phyloP scores from a whole-genome alignment of 2,888 invertebrate species.

The Coremacera marginata region DNA sequence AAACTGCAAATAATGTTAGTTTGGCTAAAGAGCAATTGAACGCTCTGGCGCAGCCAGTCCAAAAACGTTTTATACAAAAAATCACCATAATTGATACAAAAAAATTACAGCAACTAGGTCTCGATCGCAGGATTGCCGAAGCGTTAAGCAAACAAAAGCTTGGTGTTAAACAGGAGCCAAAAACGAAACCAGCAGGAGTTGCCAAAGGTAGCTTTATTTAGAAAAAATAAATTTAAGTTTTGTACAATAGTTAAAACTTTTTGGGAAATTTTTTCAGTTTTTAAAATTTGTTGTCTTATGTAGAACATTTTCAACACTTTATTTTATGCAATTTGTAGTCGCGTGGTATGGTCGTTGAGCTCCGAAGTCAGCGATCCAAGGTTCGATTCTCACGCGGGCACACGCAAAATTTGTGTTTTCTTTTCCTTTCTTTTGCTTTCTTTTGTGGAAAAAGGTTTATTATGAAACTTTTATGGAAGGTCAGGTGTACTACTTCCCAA shows the following conservation, averaged over 20 bases:
- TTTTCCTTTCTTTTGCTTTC: neutral
- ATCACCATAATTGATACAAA: conserved; percentile 61
- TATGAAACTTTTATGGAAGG: neutral
- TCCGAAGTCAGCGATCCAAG: neutral
- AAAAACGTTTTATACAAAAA: conserved; percentile 59
- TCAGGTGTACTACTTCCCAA: too few relatives aligned
- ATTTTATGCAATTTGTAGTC: neutral
- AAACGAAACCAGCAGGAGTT: neutral
- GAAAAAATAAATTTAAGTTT: neutral
- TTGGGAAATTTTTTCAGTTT: neutral
- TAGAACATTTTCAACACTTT: neutral
- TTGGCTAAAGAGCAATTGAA: neutral
- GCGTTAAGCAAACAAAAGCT: conserved; percentile 57
- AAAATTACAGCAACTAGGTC: conserved; percentile 61
- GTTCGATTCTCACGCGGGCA: neutral
- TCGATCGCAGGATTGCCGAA: conserved; percentile 62
- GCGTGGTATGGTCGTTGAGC: conserved; percentile 20
- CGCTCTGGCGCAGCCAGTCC: neutral
- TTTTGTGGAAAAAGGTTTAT: neutral
- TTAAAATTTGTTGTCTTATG: conserved; percentile 24
- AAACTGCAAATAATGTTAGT: neutral
- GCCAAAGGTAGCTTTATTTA: neutral
- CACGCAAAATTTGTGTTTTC: neutral
- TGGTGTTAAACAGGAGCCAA: conserved; percentile 4
- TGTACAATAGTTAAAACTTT: neutral